Conservation (phyloP, 2,113 vertebrate genomes). For the Camelus bactrianus region DNA sequence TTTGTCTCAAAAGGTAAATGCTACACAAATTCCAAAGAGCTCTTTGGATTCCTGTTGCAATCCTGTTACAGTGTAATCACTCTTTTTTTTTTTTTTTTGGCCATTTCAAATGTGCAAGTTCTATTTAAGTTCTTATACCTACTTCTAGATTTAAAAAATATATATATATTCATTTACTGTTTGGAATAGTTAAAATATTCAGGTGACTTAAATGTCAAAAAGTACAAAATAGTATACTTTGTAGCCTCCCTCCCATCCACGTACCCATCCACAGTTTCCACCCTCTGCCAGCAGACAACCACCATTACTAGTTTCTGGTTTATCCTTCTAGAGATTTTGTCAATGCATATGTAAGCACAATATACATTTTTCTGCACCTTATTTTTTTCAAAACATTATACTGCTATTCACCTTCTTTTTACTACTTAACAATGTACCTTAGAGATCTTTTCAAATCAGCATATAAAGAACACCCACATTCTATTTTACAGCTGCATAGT, state of each 20-base stretch:
- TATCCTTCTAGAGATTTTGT: neutral
- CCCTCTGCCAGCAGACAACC: neutral
- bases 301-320: neutral
- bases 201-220: neutral
- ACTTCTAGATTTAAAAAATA: neutral
- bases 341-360: neutral
- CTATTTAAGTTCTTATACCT: neutral
- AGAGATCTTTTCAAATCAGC: neutral
- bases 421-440: neutral
- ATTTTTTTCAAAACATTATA: neutral
- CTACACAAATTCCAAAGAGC: neutral
- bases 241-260: neutral
- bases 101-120: neutral
- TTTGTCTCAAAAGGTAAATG: conserved; percentile 27
- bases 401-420: neutral
- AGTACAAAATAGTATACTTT: neutral
- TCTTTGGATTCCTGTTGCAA: neutral
- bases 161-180: neutral
- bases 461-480: neutral
- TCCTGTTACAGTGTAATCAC: neutral
- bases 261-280: neutral
- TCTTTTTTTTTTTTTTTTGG: neutral
- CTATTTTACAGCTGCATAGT: neutral
- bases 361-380: neutral
- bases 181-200: neutral